These are phyloP conservation scores for Lymantria monacha DNA, from an alignment of 2,888 invertebrate genomes.

Conservation along the genomic window DNA sequence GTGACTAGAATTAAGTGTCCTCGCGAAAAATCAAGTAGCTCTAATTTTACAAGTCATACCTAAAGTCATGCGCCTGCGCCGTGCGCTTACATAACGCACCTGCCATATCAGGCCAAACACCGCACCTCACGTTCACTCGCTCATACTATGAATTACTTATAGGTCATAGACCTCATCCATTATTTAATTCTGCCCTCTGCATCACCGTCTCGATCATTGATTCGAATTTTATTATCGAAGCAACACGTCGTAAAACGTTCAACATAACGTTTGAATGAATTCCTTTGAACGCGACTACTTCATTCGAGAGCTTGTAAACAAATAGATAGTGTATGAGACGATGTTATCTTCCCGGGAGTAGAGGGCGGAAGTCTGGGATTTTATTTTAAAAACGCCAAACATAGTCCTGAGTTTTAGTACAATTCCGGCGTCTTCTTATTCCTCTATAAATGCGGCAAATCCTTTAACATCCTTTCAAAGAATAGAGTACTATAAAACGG, in stretches of 20 bases:
- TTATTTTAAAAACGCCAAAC: conserved; percentile 39
- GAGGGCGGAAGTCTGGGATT: conserved; percentile 48
- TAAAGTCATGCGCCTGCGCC: conserved; percentile 49
- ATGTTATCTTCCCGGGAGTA: conserved; percentile 42
- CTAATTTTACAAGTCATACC: too few relatives aligned
- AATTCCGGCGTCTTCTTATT: conserved; percentile 41
- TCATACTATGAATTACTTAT: conserved; percentile 80
- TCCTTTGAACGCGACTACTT: conserved; percentile 27
- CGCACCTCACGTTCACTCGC: conserved; percentile 76
- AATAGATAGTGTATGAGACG: conserved; percentile 49
- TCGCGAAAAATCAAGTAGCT: too few relatives aligned
- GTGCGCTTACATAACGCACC: conserved; percentile 78
- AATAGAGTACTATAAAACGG: conserved; percentile 48
- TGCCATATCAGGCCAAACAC: conserved; percentile 75
- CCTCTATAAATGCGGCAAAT: conserved; percentile 55
- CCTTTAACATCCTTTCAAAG: conserved; percentile 58
- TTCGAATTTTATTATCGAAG: conserved; percentile 29
- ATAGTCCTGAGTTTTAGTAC: conserved; percentile 33
- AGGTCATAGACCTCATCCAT: conserved; percentile 76
- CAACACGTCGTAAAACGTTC: conserved; percentile 17
- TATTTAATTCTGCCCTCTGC: conserved; percentile 59
- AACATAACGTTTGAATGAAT: conserved; percentile 20
- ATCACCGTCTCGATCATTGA: conserved; percentile 46
- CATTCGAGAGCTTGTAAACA: conserved; percentile 46
- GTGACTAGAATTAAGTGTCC: too few relatives aligned